phyloP scores from a whole-genome alignment of 2,797 vertebrate species.

The Masticophis lateralis region DNA sequence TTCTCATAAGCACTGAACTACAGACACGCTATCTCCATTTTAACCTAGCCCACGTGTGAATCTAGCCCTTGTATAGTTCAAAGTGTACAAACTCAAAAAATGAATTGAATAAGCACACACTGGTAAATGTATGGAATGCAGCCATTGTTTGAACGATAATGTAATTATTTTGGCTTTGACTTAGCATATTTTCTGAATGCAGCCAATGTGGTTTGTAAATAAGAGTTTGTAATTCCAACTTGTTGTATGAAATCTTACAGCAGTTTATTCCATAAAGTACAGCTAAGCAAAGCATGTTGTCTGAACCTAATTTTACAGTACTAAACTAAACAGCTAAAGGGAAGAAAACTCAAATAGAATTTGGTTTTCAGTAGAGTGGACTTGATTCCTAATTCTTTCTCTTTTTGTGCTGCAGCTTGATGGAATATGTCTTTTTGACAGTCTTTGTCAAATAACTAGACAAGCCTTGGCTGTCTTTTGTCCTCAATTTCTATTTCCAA shows the following conservation, averaged over 20 bases:
- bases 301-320: neutral
- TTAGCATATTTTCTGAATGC: neutral
- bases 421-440: neutral
- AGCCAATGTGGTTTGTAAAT: neutral
- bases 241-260: neutral
- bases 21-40: neutral
- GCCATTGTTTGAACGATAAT: neutral
- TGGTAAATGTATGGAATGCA: neutral
- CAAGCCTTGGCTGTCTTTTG: neutral
- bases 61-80: neutral
- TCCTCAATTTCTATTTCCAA: neutral
- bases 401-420: neutral
- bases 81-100: neutral
- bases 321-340: neutral
- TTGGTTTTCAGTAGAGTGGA: neutral
- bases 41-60: neutral
- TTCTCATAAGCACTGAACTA: neutral
- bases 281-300: neutral
- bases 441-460: neutral
- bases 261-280: neutral
- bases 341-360: neutral
- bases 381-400: neutral
- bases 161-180: neutral
- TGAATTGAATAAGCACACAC: neutral
- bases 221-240: neutral